Conservation (phyloP, 37 sponge, comb jelly and placozoan genomes). For the Theonella swinhoei region DNA sequence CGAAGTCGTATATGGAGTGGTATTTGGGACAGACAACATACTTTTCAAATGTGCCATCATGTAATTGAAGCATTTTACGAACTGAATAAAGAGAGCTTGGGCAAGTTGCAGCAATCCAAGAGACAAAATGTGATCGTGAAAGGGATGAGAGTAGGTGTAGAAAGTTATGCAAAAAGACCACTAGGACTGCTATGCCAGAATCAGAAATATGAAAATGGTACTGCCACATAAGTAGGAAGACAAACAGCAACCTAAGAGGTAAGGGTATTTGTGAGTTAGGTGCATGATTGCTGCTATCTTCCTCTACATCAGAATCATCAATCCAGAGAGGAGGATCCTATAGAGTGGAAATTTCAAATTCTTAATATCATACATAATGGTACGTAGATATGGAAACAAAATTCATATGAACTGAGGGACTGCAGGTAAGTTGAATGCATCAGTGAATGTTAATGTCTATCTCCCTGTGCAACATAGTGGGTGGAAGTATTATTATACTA, state of each 20-base stretch:
- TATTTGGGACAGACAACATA: constrained; percentile 66
- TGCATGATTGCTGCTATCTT: too few species aligned
- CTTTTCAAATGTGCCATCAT: constrained; percentile 1
- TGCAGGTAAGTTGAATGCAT: too few species aligned
- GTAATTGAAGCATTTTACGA: background rate
- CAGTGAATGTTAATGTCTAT: too few species aligned
- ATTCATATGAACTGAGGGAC: too few species aligned
- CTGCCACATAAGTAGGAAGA: constrained; percentile 50
- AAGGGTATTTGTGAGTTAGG: too few species aligned
- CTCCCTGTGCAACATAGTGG: too few species aligned
- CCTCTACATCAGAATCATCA: too few species aligned
- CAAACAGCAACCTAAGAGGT: background rate
- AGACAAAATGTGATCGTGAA: background rate
- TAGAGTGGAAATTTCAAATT: too few species aligned
- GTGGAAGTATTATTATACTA: too few species aligned
- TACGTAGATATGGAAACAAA: too few species aligned
- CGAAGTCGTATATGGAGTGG: constrained; percentile 42
- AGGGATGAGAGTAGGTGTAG: background rate
- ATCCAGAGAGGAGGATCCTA: too few species aligned
- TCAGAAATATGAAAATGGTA: constrained; percentile 31
- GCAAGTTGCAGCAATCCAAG: background rate
- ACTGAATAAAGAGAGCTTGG: background rate
- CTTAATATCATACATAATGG: too few species aligned
- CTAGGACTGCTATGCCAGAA: constrained; percentile 15
- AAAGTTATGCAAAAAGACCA: constrained; percentile 31